Percentiles rank a stretch among this genome's conserved stretches.
Conservation (phyloP, 1,140 invertebrate species). For the Neodiprion fabricii region DNA sequence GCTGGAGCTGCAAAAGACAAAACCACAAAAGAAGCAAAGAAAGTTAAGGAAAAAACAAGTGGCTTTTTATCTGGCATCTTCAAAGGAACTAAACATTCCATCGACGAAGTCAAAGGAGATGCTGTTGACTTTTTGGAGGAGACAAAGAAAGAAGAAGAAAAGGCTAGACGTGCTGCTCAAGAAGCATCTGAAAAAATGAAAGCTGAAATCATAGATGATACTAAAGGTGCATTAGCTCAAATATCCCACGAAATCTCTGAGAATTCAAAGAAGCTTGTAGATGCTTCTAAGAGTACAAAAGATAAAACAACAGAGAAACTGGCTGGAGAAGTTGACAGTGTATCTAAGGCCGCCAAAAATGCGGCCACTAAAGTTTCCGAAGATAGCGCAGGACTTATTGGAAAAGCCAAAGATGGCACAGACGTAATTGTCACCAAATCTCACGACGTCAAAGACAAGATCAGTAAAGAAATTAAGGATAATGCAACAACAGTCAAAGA, state of each 20-base stretch:
- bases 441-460: conserved; percentile 39
- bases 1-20: conserved; percentile 22
- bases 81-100: conserved; percentile 13
- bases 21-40: conserved; percentile 14
- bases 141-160: conserved; percentile 9
- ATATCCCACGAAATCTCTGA: not conserved
- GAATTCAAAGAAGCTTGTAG: not conserved
- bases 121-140: conserved; percentile 24
- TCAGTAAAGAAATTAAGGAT: conserved; percentile 22
- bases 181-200: conserved; percentile 23
- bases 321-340: not conserved
- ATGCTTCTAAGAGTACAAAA: conserved; percentile 9
- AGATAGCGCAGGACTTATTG: conserved; percentile 44
- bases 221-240: not conserved
- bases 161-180: not conserved
- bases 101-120: conserved; percentile 11
- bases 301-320: not conserved
- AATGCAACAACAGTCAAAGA: conserved; percentile 17
- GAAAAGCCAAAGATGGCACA: conserved; percentile 41
- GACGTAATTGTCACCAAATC: not conserved
- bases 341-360: not conserved
- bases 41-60: conserved; percentile 9
- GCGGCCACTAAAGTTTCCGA: conserved; percentile 30
- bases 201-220: conserved; percentile 17
- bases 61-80: conserved; percentile 17